A percentile compares a stretch with the other conserved stretches of the same genome.
These are phyloP conservation scores for Drosophila nannoptera DNA, from an alignment of 1,140 invertebrate species.

Conservation along the genomic window DNA sequence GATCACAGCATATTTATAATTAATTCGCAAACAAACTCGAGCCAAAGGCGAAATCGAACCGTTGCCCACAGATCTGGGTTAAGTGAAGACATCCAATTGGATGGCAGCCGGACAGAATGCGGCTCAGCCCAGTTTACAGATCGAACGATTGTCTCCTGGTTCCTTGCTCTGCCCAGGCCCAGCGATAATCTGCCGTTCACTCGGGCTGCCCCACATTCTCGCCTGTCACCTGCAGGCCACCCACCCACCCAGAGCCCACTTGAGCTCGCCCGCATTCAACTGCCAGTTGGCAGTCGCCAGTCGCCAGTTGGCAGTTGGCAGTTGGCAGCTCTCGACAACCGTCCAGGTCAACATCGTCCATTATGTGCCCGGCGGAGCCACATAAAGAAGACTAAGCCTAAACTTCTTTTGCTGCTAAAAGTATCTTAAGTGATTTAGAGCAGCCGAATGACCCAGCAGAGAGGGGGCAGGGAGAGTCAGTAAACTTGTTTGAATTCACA, in stretches of 20 bases:
- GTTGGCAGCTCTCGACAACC: constrained; percentile 22
- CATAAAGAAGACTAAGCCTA: constrained; percentile 70
- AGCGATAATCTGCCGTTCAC: constrained; percentile 68
- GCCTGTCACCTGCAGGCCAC: constrained; percentile 59
- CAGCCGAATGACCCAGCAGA: constrained; percentile 49
- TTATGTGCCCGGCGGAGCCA: constrained; percentile 44
- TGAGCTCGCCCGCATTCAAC: not conserved
- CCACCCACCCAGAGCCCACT: constrained; percentile 6
- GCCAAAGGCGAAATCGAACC: not conserved
- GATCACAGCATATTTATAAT: not conserved
- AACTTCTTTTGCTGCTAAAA: constrained; percentile 71
- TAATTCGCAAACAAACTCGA: not conserved
- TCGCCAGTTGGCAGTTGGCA: not conserved
- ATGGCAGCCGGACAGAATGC: not conserved
- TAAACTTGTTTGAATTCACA: constrained; percentile 51
- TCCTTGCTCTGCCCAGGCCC: too few relatives aligned
- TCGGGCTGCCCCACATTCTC: constrained; percentile 55
- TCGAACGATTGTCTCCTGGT: too few relatives aligned
- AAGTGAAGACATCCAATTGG: too few relatives aligned
- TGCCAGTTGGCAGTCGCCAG: too few relatives aligned
- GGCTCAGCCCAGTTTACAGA: too few relatives aligned
- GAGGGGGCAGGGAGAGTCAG: not conserved
- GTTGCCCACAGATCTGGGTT: not conserved
- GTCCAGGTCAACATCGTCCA: constrained; percentile 73
- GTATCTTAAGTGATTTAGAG: constrained; percentile 77